Percentiles rank a stretch among this genome's conserved stretches.
These are phyloP conservation scores for Pituophis catenifer DNA, from an alignment of 2,113 vertebrate genomes.

Conservation along the genomic window DNA sequence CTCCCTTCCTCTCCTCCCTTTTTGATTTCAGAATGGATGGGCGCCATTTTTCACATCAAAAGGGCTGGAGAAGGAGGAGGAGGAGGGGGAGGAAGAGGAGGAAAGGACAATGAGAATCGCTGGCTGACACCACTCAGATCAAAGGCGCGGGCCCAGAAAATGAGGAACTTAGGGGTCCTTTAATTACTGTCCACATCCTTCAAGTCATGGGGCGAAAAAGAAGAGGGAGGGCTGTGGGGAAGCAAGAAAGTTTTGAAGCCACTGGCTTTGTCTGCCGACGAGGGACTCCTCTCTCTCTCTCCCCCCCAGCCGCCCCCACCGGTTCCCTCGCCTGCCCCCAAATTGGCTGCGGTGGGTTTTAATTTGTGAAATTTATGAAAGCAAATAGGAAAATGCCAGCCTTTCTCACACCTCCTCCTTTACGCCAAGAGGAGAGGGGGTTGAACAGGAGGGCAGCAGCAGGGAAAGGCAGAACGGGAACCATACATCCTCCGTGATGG, in stretches of 20 bases:
- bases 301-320: conserved; percentile 55
- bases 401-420: conserved; percentile 69
- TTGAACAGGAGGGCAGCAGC: conserved; percentile 18
- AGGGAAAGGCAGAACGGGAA: neutral
- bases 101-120: conserved; percentile 82
- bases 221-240: neutral
- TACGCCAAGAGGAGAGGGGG: conserved; percentile 60
- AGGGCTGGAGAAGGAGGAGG: conserved; percentile 80
- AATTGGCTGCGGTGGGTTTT: conserved; percentile 68
- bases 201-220: conserved; percentile 79
- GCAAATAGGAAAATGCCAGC: conserved; percentile 72
- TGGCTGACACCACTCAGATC: conserved; percentile 89
- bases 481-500: conserved; percentile 27
- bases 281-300: conserved; percentile 64
- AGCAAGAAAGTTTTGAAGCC: conserved; percentile 84
- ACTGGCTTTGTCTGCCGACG: conserved; percentile 75
- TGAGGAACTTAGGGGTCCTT: conserved; percentile 88
- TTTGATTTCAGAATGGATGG: conserved; percentile 81
- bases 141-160: conserved; percentile 87
- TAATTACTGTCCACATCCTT: conserved; percentile 95
- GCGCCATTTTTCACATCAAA: conserved; percentile 88
- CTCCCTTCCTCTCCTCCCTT: conserved; percentile 55
- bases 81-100: conserved; percentile 43
- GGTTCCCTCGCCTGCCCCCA: conserved; percentile 74
- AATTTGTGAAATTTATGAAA: conserved; percentile 58